Base-by-base conservation (phyloP, 2,113 vertebrate species). In the Osmerus mordax region DNA sequence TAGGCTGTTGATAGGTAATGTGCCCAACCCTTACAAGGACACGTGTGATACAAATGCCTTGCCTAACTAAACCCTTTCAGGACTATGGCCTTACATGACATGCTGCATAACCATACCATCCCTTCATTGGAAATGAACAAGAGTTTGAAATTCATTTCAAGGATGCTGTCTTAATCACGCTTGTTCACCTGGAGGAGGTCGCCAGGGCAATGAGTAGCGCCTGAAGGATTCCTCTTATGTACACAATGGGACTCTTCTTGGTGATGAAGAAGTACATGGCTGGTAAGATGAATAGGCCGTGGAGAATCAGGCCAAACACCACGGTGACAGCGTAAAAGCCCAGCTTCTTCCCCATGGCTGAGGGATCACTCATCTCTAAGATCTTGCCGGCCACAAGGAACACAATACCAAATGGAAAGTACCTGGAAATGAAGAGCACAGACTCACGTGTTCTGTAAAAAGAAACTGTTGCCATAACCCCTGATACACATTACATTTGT, bases 321-420 rank as follows among this genome's bases (percentile, higher is more conserved):
- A 99, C 96, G 0, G 97, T 99, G 61, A 96, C 84, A 0, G 96
- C 95, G 0, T 99, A 99, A 88, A 96, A 97, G n/a, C 96, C 97
- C 80, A 99, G 88, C 77, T 98, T 97, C 84, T 97, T 97, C 25
- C 97, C 94, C 69, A 99, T 96, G 3, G 94, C 94, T 0, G 95
- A 94, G 0, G 97, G 97, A 77, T 98, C 96, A 2, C 97, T 97
- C 97, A 99, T 99, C 91, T 99, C 97, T 71, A 99, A 86, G 83
- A 99, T 98, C 87, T 99, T 99, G 47, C 96, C 96, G 0, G 97
- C 97, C 21, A 99, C 97, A 83, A 99, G 93, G 86, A 99, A 99
- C 72, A 99, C 97, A 0, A 98, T 99, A 69, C 97, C 97, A 0
- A 99, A 97, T 0, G 97, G 97, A 78, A 99, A 99, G 80, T 99